Evolutionary conservation across 1,140 invertebrate species (phyloP), one percentile per base, ranked within the genome.

Genomic region (Leptopilina clavipes): DNA sequence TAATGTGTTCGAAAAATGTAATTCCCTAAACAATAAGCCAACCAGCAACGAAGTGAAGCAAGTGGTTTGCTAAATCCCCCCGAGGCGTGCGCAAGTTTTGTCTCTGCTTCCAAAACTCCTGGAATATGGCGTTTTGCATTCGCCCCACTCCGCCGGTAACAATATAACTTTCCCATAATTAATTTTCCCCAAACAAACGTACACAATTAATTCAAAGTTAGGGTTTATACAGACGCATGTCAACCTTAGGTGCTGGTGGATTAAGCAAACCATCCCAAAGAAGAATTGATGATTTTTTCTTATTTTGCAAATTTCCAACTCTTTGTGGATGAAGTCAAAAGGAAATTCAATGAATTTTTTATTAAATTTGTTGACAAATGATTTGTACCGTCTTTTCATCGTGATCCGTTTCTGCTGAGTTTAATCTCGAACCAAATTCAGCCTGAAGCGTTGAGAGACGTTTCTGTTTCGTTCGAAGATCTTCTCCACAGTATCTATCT

Each of bases 21-120:
- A 65, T 65, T 65, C 59, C 59, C 59, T 65, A 65, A 65, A 65
- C 59, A 65, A 65, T 65, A 37, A 65, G 59, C 22, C n/a, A 65
- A 22, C 22, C n/a, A n/a, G 59, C 59, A 65, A 8, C 22, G 12
- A 11, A 31, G 59, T 40, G 37, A 31, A 65, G 59, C 59, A 31
- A 37, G 19, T 31, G 14, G 59, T 31, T 65, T 11, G 22, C 1
- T 31, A 65, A 65, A 40, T 6, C 25, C 59, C 56, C 56, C 19
- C 10, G 19, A 22, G 56, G 56, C 56, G 56, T 25, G 56, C 56
- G n/a, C 31, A 31, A 31, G 56, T 65, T 65, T 65, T 65, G 56
- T 65, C 56, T n/a, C 25, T 59, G 56, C 56, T 37, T 37, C 59
- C 59, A 0, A 65, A 65, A 65, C 59, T 37, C 19, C 19, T 5